These are phyloP conservation scores for Spinus olivaceus DNA, from an alignment of 2,797 vertebrate species.

Conservation along the genomic window DNA sequence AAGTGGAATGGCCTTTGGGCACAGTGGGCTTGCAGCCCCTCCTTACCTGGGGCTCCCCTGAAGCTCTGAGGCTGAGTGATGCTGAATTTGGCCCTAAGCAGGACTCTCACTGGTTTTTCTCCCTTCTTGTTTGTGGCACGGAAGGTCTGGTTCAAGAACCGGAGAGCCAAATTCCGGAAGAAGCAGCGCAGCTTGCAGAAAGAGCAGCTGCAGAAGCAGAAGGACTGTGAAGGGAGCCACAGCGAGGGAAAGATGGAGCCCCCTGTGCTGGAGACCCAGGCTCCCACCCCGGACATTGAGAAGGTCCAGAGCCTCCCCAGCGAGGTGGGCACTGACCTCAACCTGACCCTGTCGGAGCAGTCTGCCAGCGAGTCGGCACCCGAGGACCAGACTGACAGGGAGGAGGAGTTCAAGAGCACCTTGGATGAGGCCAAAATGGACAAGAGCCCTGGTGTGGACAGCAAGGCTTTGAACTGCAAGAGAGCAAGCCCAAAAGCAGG, in stretches of 20 bases:
- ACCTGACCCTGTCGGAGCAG: conserved; percentile 91
- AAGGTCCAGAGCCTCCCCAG: conserved; percentile 74
- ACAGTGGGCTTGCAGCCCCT: neutral
- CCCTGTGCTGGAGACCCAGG: conserved; percentile 73
- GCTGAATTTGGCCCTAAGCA: neutral
- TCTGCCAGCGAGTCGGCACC: conserved; percentile 91
- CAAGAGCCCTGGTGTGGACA: conserved; percentile 73
- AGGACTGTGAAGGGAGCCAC: conserved; percentile 82
- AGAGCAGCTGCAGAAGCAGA: conserved; percentile 97
- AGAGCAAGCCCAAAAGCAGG: conserved; percentile 90
- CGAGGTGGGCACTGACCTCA: conserved; percentile 86
- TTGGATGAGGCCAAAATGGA: conserved; percentile 83
- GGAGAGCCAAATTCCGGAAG: conserved; percentile 96
- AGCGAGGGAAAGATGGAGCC: conserved; percentile 82
- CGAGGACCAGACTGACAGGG: conserved; percentile 88
- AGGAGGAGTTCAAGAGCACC: conserved; percentile 84
- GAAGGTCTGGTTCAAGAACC: conserved; percentile 99
- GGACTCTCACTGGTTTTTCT: neutral
- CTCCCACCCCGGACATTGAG: conserved; percentile 73
- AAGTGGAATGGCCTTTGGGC: neutral
- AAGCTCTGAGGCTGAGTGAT: neutral
- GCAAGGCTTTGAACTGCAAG: conserved; percentile 84
- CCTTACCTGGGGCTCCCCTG: neutral
- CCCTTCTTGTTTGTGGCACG: neutral
- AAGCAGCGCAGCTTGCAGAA: conserved; percentile 98